Percentiles rank a stretch among this genome's conserved stretches.
phyloP scores from a whole-genome alignment of 1,140 invertebrate genomes.

The Paramacrobiotus metropolitanus region DNA sequence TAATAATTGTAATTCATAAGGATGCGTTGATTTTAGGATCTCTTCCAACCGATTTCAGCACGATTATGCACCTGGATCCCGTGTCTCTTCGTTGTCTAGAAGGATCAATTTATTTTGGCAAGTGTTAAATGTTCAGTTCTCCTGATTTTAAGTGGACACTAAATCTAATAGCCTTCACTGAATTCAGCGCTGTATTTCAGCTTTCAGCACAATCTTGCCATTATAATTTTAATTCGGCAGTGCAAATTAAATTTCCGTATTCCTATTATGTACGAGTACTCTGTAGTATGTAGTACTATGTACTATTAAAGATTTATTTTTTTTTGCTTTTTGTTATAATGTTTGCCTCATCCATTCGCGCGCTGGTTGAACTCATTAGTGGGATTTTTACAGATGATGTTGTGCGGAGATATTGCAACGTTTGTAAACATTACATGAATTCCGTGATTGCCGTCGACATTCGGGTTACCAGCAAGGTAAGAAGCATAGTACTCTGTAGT shows the following conservation, averaged over 20 bases:
- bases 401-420: not conserved
- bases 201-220: not conserved
- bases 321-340: no score
- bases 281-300: no score
- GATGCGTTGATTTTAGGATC: not conserved
- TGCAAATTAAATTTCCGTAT: not conserved
- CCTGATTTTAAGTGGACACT: no score
- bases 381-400: slow-evolving; percentile 3
- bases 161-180: no score
- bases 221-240: not conserved
- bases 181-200: not conserved
- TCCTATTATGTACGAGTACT: no score
- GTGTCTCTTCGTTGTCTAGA: not conserved
- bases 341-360: no score
- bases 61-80: not conserved
- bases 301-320: no score
- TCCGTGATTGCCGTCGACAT: not conserved
- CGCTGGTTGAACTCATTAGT: no score
- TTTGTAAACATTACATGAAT: not conserved
- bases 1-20: not conserved
- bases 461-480: not conserved
- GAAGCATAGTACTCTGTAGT: no score
- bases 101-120: not conserved
- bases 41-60: not conserved
- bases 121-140: not conserved